These are phyloP conservation scores for Drosophila melanica DNA, from an alignment of 1,140 invertebrate genomes.

Conservation along the genomic window DNA sequence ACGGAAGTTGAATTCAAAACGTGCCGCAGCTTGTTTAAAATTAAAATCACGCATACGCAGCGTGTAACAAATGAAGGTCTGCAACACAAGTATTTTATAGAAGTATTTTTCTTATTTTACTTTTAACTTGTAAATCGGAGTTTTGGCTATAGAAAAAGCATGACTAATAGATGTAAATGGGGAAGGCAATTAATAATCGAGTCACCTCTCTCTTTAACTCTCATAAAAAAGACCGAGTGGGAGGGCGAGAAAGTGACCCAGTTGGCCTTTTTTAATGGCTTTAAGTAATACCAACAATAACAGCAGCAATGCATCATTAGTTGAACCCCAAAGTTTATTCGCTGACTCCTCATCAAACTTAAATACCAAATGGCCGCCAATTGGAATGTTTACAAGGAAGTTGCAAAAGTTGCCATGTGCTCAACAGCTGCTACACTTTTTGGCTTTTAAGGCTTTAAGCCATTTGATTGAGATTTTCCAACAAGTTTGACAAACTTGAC, in stretches of 20 bases:
- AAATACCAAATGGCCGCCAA: slow-evolving; percentile 17
- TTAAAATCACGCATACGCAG: slow-evolving; percentile 45
- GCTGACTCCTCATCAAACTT: slow-evolving; percentile 2
- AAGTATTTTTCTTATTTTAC: neutral
- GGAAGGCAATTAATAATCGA: slow-evolving; percentile 51
- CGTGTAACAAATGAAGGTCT: slow-evolving; percentile 43
- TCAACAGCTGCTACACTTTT: slow-evolving; percentile 29
- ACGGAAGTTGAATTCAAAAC: slow-evolving; percentile 41
- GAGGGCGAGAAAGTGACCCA: neutral
- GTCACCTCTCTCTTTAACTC: neutral
- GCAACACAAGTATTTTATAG: neutral
- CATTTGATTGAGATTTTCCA: slow-evolving; percentile 12
- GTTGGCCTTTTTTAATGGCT: slow-evolving; percentile 2
- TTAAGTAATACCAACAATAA: slow-evolving; percentile 15
- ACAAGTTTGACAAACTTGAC: slow-evolving; percentile 10
- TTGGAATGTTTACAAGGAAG: neutral
- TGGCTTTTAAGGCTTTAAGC: neutral
- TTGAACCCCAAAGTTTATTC: slow-evolving; percentile 27
- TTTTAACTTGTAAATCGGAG: slow-evolving; percentile 8
- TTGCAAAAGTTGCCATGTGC: neutral
- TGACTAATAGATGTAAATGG: slow-evolving; percentile 52
- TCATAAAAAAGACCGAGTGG: neutral
- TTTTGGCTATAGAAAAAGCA: slow-evolving; percentile 20
- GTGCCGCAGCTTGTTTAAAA: slow-evolving; percentile 29
- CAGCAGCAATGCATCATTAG: slow-evolving; percentile 43